These are phyloP conservation scores for Magallana ariakensis DNA, from an alignment of 1,140 invertebrate species.

Conservation along the genomic window DNA sequence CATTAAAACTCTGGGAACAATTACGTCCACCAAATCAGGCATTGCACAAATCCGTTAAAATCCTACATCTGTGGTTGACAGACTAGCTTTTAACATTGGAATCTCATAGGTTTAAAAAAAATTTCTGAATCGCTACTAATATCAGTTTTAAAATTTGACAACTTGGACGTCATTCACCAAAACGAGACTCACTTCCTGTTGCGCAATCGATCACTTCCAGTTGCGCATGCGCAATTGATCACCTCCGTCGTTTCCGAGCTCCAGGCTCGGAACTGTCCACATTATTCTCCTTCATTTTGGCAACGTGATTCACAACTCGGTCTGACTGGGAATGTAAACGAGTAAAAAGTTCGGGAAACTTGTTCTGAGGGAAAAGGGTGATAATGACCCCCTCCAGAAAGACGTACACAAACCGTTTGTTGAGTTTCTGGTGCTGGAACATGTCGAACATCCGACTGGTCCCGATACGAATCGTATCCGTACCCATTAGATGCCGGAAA, in stretches of 20 bases:
- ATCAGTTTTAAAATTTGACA: conserved; percentile 2
- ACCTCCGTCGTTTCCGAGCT: neutral
- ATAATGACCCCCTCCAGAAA: conserved; percentile 90
- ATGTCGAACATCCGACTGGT: conserved; percentile 93
- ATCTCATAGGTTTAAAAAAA: neutral
- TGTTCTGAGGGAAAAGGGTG: conserved; percentile 88
- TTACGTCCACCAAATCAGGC: no score
- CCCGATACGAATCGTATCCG: conserved; percentile 92
- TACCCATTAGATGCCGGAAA: conserved; percentile 93
- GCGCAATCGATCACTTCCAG: neutral
- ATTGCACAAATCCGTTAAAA: no score
- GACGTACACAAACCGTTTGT: conserved; percentile 91
- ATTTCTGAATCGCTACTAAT: neutral
- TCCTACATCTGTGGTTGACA: no score
- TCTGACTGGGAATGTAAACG: conserved; percentile 84
- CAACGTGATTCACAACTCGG: conserved; percentile 54
- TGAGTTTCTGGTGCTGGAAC: conserved; percentile 91
- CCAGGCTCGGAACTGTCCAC: neutral
- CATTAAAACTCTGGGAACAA: no score
- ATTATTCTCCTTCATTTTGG: neutral
- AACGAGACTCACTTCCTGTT: no score
- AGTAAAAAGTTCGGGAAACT: conserved; percentile 84
- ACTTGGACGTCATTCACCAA: neutral
- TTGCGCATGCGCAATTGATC: neutral
- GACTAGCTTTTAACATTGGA: neutral